Base-by-base conservation (phyloP, 2,888 invertebrate species). In the Sinotaia quadrata region DNA sequence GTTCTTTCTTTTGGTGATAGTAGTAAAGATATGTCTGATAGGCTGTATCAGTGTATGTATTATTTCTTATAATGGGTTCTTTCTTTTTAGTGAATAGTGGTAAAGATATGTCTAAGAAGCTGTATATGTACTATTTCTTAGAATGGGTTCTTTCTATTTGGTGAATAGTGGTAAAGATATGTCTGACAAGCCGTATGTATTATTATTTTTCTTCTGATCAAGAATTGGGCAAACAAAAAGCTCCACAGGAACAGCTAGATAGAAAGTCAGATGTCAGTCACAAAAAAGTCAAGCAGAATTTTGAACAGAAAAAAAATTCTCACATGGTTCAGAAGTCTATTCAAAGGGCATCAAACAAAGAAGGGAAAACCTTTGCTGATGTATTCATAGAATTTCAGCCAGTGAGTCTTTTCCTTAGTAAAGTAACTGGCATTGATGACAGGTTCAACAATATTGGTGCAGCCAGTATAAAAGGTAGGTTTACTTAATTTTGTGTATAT, bases 341-440 rank as follows among this genome's bases (percentile, higher is more conserved):
- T 33, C n/a, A 15, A 15, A 3, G 8, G 57, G 57, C 31, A 41
- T 41, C 27, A 49, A 29, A 7, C 21, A 31, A 60, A 52, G 67
- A 68, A 5, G 68, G 67, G 36, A 77, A 72, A 49, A 65, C 73
- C 37, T 33, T 58, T 0, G 10, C 31, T 12, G 77, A 77, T 58
- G 72, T 76, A 18, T 70, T 74, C 33, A 36, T 70, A 24, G 75
- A 78, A 49, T 81, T 78, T 18, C 82, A 84, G 65, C 82, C 84
- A 18, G 71, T 82, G 49, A 82, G 81, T 68, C 83, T 87, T 75
- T 86, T 81, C 69, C 73, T 88, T 2, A 87, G 85, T 21, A 86
- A 84, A 78, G 87, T 87, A 5, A 70, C 76, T 47, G 87, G 85
- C 49, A 87, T 88, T 65, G 73, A 77, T 21, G 68, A 77, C 18